Evolutionary conservation across 2,797 vertebrate species (phyloP).

Genomic region (Galago senegalensis): DNA sequence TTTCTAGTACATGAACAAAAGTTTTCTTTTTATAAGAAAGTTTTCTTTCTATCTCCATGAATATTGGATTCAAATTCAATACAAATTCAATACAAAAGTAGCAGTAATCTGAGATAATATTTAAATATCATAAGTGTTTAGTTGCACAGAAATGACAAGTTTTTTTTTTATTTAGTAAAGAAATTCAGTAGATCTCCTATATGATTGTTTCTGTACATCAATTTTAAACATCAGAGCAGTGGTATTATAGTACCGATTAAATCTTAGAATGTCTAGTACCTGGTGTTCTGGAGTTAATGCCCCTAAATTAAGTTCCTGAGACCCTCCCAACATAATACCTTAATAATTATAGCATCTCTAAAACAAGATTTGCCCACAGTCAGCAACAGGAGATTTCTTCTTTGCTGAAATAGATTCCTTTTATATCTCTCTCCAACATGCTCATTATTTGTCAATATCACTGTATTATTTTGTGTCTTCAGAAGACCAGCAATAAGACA

Average conservation of each 20-base stretch:
- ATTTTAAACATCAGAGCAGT: background rate
- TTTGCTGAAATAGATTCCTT: background rate
- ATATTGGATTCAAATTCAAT: background rate
- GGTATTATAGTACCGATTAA: background rate
- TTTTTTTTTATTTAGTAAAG: slow-evolving; percentile 37
- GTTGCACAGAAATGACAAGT: slow-evolving; percentile 30
- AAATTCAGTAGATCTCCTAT: slow-evolving; percentile 46
- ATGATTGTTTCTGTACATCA: background rate
- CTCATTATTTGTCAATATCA: background rate
- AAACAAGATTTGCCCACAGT: background rate
- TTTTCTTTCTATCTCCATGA: background rate
- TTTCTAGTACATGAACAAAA: background rate
- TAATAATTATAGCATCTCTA: background rate
- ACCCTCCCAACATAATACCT: slow-evolving; percentile 33
- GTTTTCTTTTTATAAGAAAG: background rate
- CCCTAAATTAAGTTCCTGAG: background rate
- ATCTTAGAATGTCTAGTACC: slow-evolving; percentile 26
- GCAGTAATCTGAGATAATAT: background rate
- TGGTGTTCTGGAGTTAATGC: background rate
- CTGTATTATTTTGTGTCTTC: slow-evolving; percentile 21
- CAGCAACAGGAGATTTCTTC: background rate
- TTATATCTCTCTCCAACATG: background rate
- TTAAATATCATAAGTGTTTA: slow-evolving; percentile 17
- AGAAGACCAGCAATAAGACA: background rate
- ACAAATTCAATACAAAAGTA: background rate